Evolutionary conservation across 2,797 vertebrate genomes (phyloP), one percentile per base, ranked within the genome.

Genomic region (Oryzias dopingdopingensis): DNA sequence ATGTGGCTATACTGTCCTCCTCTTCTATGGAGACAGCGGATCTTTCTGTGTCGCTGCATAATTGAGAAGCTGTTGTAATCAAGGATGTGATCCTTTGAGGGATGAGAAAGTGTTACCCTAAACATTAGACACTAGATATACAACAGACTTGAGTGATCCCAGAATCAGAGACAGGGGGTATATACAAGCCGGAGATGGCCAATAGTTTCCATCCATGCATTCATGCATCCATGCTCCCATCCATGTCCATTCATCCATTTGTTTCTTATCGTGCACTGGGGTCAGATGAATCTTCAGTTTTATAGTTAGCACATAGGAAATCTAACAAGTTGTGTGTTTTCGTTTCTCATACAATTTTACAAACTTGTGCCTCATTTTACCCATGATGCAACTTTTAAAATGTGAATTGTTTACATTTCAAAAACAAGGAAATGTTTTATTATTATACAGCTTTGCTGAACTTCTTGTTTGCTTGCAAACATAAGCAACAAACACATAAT

Each of bases 51-150:
- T 62, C 81, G 62, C 80, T 91, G 84, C 86, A 92, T 91, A 89
- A 92, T 92, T 87, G 80, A 92, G 70, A 62, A 87, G 87, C 72
- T 56, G 67, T 56, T 83, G 79, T 65, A 85, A 84, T 84, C 77
- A 70, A 77, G 84, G 82, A 81, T 79, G 83, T 70, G 78, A 73
- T 78, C 76, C 79, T 79, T 77, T 76, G 69, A 81, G 75, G 75
- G 68, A 83, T 75, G 86, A 73, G 87, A 88, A 88, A 89, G 87
- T 89, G 84, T 83, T 73, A 84, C 65, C 67, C 67, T 83, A 87
- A 79, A 83, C 52, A 53, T 17, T n/a, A 87, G 79, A 83, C 52
- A 53, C 23, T n/a, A 17, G 44, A 23, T 65, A 60, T 23, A 54
- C 65, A 76, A 69, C 42, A 55, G 56, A 68, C 59, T 50, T 14